A percentile compares a stretch with the other conserved stretches of the same genome.
phyloP scores from a whole-genome alignment of 2,888 invertebrate species.

The Sicus ferrugineus region DNA sequence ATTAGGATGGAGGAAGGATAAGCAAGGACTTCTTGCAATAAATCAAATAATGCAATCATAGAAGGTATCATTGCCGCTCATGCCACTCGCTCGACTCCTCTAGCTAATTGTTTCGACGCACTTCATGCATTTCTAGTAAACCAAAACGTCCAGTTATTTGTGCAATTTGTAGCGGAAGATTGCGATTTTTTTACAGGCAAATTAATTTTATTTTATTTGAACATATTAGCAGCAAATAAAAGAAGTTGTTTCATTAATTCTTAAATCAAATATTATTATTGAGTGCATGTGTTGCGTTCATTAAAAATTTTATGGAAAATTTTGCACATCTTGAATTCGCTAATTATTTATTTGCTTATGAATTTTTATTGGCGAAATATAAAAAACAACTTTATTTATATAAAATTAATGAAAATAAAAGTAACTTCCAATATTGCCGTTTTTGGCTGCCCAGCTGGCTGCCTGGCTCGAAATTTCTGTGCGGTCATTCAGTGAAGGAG shows the following conservation, averaged over 20 bases:
- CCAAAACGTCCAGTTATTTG: not conserved
- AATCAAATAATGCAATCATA: no score
- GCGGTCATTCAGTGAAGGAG: no score
- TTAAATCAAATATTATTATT: not conserved
- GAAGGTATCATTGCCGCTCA: no score
- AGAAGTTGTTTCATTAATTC: not conserved
- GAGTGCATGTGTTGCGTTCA: not conserved
- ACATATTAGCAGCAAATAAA: slow-evolving; percentile 2
- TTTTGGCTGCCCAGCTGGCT: no score
- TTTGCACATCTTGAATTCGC: slow-evolving; percentile 6
- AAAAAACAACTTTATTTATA: not conserved
- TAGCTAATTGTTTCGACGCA: not conserved
- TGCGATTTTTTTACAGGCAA: not conserved
- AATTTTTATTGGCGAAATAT: slow-evolving; percentile 11
- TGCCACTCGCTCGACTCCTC: not conserved
- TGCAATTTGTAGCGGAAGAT: not conserved
- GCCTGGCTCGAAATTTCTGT: no score
- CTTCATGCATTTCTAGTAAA: not conserved
- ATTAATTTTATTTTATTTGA: slow-evolving; percentile 6
- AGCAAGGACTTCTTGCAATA: not conserved
- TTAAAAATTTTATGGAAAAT: slow-evolving; percentile 13
- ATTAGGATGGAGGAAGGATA: not conserved
- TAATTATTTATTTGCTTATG: not conserved
- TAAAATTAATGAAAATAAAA: not conserved
- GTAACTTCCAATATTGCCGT: not conserved